Evolutionary conservation across 2,113 vertebrate genomes (phyloP).

Genomic region (Desmodus rotundus): DNA sequence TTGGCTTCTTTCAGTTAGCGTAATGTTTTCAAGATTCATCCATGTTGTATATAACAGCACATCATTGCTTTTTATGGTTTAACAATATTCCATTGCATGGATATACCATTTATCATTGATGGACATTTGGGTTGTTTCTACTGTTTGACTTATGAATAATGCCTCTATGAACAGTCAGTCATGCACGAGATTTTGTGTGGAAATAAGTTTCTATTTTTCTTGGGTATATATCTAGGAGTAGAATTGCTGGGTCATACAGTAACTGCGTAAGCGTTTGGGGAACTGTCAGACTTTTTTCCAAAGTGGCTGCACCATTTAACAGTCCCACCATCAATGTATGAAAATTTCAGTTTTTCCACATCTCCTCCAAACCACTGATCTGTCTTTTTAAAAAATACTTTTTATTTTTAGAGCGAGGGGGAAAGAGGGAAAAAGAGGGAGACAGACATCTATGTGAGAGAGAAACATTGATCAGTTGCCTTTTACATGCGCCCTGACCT

Average conservation of each 20-base stretch:
- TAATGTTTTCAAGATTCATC: slow-evolving; percentile 16
- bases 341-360: not conserved
- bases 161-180: not conserved
- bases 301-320: not conserved
- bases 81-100: not conserved
- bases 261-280: not conserved
- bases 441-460: no score
- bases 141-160: not conserved
- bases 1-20: not conserved
- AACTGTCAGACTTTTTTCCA: not conserved
- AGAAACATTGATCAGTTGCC: no score
- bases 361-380: not conserved
- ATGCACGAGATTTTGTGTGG: not conserved
- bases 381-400: not conserved
- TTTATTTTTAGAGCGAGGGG: no score
- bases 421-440: no score
- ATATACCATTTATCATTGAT: not conserved
- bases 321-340: not conserved
- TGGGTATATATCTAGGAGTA: not conserved
- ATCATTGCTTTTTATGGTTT: not conserved
- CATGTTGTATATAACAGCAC: not conserved
- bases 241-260: not conserved
- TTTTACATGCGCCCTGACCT: no score
- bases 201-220: not conserved
- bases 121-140: not conserved